Evolutionary conservation across 2,888 invertebrate species (phyloP).

Genomic region (Melanchra persicariae): DNA sequence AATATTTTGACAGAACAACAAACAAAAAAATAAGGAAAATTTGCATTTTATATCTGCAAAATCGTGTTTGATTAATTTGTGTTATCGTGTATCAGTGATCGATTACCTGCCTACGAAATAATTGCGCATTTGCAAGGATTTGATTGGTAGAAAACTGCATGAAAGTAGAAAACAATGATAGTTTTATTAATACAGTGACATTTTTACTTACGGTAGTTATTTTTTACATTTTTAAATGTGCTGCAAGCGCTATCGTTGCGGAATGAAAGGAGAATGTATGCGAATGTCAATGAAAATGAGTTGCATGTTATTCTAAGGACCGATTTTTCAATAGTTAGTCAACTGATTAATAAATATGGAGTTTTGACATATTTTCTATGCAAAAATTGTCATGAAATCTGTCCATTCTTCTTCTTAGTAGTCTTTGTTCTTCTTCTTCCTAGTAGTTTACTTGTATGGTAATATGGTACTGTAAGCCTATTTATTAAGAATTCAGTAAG

Average conservation of each 20-base stretch:
- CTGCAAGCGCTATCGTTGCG: not conserved
- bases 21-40: constrained; percentile 14
- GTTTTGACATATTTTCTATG: not conserved
- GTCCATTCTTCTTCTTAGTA: not conserved
- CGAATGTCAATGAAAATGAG: not conserved
- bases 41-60: constrained; percentile 13
- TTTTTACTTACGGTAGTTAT: not conserved
- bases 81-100: constrained; percentile 5
- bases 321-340: not conserved
- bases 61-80: constrained; percentile 16
- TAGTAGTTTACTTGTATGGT: too few species aligned
- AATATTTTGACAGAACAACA: constrained; percentile 15
- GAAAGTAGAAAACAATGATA: not conserved
- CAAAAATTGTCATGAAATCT: too few species aligned
- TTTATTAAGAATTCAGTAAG: not conserved
- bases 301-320: not conserved
- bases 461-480: not conserved
- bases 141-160: constrained; percentile 2
- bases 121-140: constrained; percentile 15
- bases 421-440: too few species aligned
- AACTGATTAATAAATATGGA: not conserved
- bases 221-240: not conserved
- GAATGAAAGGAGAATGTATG: not conserved
- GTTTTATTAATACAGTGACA: not conserved
- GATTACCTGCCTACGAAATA: constrained; percentile 11